These are phyloP conservation scores for Adineta ricciae DNA, from an alignment of 2,888 invertebrate species.

Conservation along the genomic window DNA sequence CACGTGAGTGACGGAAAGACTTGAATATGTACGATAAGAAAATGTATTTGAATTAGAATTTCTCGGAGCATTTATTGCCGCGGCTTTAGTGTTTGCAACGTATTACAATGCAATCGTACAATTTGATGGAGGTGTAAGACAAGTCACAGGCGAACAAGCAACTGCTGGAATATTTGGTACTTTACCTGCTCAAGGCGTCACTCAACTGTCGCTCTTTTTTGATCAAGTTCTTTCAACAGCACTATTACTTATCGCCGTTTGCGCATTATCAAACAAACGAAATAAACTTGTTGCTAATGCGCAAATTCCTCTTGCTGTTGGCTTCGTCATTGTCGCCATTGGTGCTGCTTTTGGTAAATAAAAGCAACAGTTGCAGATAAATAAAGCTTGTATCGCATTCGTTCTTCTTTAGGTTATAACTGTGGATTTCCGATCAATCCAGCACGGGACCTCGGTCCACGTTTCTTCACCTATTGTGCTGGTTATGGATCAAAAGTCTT, in stretches of 20 bases:
- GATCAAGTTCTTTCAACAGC: background rate
- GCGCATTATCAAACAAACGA: background rate
- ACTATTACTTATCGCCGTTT: background rate
- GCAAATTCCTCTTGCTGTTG: background rate
- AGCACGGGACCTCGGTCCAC: slow-evolving; percentile 56
- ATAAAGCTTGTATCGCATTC: too few relatives aligned
- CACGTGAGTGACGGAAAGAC: background rate
- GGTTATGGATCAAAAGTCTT: slow-evolving; percentile 53
- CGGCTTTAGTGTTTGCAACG: background rate
- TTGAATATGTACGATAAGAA: background rate
- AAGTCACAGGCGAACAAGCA: background rate
- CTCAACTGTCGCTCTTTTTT: background rate
- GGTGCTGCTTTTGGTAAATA: background rate
- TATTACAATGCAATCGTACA: background rate
- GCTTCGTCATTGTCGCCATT: background rate
- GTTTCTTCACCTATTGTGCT: slow-evolving; percentile 53
- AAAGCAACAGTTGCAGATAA: too few relatives aligned
- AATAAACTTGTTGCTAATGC: background rate
- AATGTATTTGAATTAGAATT: background rate
- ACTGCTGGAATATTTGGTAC: background rate
- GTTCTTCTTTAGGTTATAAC: too few relatives aligned
- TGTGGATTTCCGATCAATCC: slow-evolving; percentile 55
- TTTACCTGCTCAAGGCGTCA: background rate
- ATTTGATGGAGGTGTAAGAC: background rate
- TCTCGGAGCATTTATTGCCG: background rate